Evolutionary conservation across 2,113 vertebrate species (phyloP), one percentile per base, ranked within the genome.

Genomic region (Oxygymnocypris stewartii): DNA sequence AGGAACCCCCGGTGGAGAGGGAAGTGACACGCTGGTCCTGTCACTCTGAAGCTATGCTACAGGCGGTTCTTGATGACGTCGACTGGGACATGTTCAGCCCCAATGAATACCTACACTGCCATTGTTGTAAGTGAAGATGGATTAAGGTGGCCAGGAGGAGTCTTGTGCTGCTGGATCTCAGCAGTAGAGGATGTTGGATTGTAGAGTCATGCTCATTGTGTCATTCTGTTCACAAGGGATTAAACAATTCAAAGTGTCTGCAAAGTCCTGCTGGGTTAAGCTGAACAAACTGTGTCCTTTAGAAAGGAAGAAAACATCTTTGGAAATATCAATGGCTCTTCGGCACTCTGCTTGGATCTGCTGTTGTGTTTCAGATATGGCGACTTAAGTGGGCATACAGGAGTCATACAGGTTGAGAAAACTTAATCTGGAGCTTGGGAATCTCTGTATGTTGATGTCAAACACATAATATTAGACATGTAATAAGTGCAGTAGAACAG

Each of bases 261-360:
- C 88, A 74, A 76, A 73, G 89, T 89, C 91, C 89, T 91, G 90
- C 90, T 88, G 91, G 90, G 91, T 91, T 94, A 92, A 93, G 87
- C 89, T 90, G 59, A 84, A 78, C 88, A 92, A 93, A 93, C 89
- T 90, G 88, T 89, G 87, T 91, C 89, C 90, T 74, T 5, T 89
- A 89, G 90, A 90, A 61, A 84, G 84, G 85, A 92, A 42, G 37
- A 42, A 86, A 82, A 91, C 88, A 91, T 93, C 89, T 90, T 76
- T 25, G 8, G 87, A 90, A 90, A 89, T 89, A 85, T 89, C 57
- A 86, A 61, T 79, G 18, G 37, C 79, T 54, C 40, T n/a, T 63
- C 57, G 9, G 84, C 18, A 47, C 25, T 84, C 16, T 44, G n/a
- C 79, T 74, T 4, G 9, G 57, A 80, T 80, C 54, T 25, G 6